Conservation (phyloP, 2,113 vertebrate species). For the Hippocampus abdominalis region DNA sequence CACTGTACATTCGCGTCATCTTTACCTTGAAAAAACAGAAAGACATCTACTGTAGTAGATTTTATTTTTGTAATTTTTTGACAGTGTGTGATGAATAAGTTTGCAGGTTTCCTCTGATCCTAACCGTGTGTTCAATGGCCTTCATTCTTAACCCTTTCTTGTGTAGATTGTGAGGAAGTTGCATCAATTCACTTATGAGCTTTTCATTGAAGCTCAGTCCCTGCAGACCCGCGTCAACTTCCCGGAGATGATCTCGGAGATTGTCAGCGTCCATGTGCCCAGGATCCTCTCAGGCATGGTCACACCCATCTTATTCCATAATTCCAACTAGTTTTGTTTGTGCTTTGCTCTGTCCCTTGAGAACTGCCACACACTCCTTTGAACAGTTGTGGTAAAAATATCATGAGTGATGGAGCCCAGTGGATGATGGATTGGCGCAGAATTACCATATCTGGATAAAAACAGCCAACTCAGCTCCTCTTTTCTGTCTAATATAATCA, state of each 20-base stretch:
- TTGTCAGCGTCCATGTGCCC: constrained; percentile 94
- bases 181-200: constrained; percentile 95
- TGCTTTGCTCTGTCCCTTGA: neutral
- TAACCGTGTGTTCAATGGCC: neutral
- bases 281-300: constrained; percentile 95
- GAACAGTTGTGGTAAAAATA: neutral
- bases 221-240: constrained; percentile 83
- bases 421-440: neutral
- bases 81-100: neutral
- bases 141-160: neutral
- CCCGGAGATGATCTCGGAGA: constrained; percentile 97
- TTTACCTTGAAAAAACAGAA: neutral
- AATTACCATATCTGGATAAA: constrained; percentile 4
- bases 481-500: constrained; percentile 44
- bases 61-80: no score
- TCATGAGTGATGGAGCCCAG: constrained; percentile 11
- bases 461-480: constrained; percentile 28
- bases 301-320: constrained; percentile 91
- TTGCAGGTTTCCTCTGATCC: constrained; percentile 32
- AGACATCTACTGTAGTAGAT: no score
- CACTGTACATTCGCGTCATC: neutral
- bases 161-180: constrained; percentile 87
- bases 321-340: constrained; percentile 55
- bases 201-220: constrained; percentile 87
- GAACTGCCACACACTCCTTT: neutral